Evolutionary conservation across 1,140 invertebrate genomes (phyloP), one percentile per base, ranked within the genome.

Genomic region (Formica exsecta): DNA sequence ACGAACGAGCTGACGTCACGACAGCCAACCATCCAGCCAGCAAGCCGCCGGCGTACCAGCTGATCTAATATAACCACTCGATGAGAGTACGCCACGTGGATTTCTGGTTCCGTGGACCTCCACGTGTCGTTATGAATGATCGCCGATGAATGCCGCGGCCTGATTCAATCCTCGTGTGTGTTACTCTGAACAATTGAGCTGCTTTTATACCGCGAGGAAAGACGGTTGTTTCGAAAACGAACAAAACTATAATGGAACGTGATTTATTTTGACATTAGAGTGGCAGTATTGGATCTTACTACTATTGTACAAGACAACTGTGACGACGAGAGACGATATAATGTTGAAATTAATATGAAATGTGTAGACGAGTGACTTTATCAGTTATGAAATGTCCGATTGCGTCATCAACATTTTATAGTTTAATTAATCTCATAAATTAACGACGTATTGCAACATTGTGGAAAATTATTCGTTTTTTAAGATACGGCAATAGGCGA

Each of bases 1-100:
- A 87, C 90, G 91, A 91, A 89, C 90, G 81, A 66, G 86, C 87
- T 92, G 91, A 92, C 91, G 91, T 92, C 90, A 92, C 89, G 74
- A 80, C 89, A 85, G 83, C 79, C 84, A 89, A 73, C 83, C 84
- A 89, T 71, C 87, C 85, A 81, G 87, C 86, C 88, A 81, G 86
- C 76, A 85, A 89, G 77, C 81, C 85, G 80, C 83, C 87, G 90
- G 81, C 85, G 81, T 87, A 91, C 86, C 91, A 89, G 91, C 91
- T 92, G 91, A 92, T 92, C 89, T 87, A 91, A 89, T 89, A 88
- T 90, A 91, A 84, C 89, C 87, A 81, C 90, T 87, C 88, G 87
- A 87, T 87, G 77, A 79, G 88, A 86, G 80, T 85, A 87, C 73
- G 85, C 88, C 88, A 88, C 91, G 91, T 90, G 90, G 83, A 87